These are phyloP conservation scores for Macroglossus sobrinus DNA, from an alignment of 2,113 vertebrate species.

Conservation along the genomic window DNA sequence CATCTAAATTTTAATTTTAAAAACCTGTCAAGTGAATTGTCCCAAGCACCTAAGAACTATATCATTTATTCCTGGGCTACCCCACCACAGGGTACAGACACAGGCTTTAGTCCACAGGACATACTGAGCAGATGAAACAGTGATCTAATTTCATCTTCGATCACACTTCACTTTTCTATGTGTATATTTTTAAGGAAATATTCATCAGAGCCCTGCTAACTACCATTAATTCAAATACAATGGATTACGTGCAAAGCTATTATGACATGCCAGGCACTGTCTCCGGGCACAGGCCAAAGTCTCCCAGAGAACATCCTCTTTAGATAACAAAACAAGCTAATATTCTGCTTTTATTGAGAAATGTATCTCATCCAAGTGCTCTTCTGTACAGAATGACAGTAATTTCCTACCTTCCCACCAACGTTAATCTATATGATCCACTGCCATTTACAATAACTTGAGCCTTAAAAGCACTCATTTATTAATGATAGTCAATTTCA, in stretches of 20 bases:
- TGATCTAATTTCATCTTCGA: conserved; percentile 10
- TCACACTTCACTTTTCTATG: conserved; percentile 14
- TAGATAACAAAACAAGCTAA: not conserved
- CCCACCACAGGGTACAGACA: not conserved
- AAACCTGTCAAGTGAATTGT: conserved; percentile 25
- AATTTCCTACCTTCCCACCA: not conserved
- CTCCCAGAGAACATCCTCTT: not conserved
- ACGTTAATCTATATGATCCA: not conserved
- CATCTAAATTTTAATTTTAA: conserved; percentile 53
- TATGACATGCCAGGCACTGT: not conserved
- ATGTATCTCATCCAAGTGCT: not conserved
- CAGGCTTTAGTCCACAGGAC: not conserved
- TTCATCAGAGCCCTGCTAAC: not conserved
- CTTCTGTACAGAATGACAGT: not conserved
- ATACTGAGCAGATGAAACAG: not conserved
- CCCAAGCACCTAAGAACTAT: conserved; percentile 12
- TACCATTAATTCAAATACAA: not conserved
- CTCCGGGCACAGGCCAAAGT: not conserved
- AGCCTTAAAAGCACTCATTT: not conserved
- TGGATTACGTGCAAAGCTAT: not conserved
- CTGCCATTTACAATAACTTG: not conserved
- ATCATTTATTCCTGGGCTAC: not conserved
- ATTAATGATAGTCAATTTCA: not conserved
- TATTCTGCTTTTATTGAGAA: not conserved
- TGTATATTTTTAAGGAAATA: not conserved